A percentile compares a stretch with the other conserved stretches of the same genome.
These are phyloP conservation scores for Leptodactylus fallax DNA, from an alignment of 2,797 vertebrate genomes.

Conservation along the genomic window DNA sequence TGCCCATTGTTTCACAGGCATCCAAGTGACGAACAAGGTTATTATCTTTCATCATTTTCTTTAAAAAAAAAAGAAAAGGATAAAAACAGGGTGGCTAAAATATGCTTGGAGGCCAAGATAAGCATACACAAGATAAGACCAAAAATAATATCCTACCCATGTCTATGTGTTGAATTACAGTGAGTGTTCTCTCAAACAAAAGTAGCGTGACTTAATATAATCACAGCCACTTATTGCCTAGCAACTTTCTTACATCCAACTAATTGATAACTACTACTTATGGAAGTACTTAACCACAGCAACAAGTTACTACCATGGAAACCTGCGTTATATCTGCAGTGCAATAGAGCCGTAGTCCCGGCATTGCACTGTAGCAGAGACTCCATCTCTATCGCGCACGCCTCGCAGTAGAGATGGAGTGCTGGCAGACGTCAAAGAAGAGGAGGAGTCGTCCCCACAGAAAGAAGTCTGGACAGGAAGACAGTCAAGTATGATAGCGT, in stretches of 20 bases:
- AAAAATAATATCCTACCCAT: not conserved
- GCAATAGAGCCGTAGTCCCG: no score
- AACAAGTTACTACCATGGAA: slow-evolving; percentile 2
- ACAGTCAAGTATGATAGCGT: no score
- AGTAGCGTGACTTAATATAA: no score
- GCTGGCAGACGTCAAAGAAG: no score
- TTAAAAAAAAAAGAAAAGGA: not conserved
- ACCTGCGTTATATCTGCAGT: no score
- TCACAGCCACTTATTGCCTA: not conserved
- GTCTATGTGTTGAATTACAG: not conserved
- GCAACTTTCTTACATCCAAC: not conserved
- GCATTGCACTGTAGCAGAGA: no score
- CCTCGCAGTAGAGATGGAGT: no score
- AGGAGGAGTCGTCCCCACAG: no score
- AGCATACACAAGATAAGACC: no score
- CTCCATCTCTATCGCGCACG: no score
- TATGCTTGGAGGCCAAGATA: not conserved
- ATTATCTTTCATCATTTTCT: slow-evolving; percentile 99
- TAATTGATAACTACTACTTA: not conserved
- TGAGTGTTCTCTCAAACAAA: not conserved
- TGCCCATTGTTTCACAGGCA: slow-evolving; percentile 98
- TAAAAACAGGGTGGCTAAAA: not conserved
- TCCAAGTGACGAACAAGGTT: slow-evolving; percentile 96
- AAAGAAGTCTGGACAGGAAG: no score
- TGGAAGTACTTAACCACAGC: not conserved